Percentiles rank a stretch among this genome's conserved stretches.
These are phyloP conservation scores for Ptilorrhoa leucosticta DNA, from an alignment of 2,113 vertebrate genomes.

Conservation along the genomic window DNA sequence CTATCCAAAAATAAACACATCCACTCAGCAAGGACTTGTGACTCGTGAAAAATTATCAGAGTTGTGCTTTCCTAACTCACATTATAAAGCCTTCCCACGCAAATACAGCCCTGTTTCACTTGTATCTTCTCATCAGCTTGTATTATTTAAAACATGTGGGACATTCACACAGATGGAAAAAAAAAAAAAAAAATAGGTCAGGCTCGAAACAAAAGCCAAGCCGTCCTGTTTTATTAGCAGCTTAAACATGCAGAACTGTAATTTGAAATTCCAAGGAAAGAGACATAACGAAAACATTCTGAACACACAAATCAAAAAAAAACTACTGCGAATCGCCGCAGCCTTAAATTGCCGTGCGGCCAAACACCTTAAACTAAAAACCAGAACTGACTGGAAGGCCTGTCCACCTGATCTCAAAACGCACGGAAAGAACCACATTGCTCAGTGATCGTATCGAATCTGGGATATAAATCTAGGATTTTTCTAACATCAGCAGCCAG, in stretches of 20 bases:
- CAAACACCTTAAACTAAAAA: neutral
- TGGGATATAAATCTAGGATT: neutral
- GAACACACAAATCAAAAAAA: neutral
- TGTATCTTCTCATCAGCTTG: neutral
- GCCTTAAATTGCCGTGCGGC: neutral
- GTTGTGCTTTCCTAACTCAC: neutral
- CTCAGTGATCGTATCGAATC: neutral
- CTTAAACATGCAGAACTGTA: neutral
- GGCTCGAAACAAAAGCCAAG: conserved; percentile 34
- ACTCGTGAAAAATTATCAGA: neutral
- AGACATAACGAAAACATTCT: neutral
- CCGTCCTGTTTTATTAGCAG: neutral
- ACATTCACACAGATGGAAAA: conserved; percentile 6
- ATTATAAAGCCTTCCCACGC: neutral
- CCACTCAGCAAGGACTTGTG: neutral
- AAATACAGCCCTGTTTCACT: neutral
- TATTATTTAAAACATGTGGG: conserved; percentile 40
- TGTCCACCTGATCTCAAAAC: neutral
- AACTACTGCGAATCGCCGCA: neutral
- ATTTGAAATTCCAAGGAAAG: conserved; percentile 5
- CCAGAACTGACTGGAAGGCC: neutral
- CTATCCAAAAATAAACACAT: neutral
- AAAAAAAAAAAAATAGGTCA: conserved; percentile 45
- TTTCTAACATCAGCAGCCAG: neutral
- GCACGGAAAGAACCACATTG: neutral